Base-by-base conservation (phyloP, 2,113 vertebrate genomes). In the Plecturocebus donacophilus region DNA sequence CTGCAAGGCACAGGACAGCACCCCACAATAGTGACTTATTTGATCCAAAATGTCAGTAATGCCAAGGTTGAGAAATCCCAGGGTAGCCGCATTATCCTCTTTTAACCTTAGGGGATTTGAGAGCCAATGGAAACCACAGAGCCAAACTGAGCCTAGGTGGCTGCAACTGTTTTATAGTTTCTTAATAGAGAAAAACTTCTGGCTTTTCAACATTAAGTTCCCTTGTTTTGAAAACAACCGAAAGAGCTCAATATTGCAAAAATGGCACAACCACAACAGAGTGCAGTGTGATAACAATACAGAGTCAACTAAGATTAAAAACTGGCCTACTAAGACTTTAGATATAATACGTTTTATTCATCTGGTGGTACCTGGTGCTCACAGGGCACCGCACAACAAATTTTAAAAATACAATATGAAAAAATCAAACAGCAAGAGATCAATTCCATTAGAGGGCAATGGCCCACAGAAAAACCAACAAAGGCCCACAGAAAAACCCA, bases 321-420 rank as follows among this genome's bases (percentile, higher is more conserved):
- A 94, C 54, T 91, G 94, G 84, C 95, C 96, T 97, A 88, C 79
- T 77, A 96, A 95, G 94, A 92, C 95, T 97, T 98, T 85, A 97
- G 90, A 97, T 92, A 97, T 52, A 96, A 56, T 95, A 97, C 82
- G 61, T 96, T 98, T 98, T 98, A 98, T 98, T 98, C 86, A 96
- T 97, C 94, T 95, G 95, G 90, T 96, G 85, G 96, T 97, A 95
- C 94, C 58, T 96, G 98, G 96, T 98, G 97, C 97, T 98, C 98
- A 96, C 95, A 96, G 87, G 97, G 98, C 96, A 98, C 95, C 96
- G 13, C 97, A 98, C 97, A 98, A 97, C 97, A 97, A 97, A 94
- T 96, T 97, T 98, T 85, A 97, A 97, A 98, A 98, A 98, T 98
- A 98, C 98, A 98, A 52, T 98, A 97, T 92, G 92, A 98, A 98